Conservation (phyloP, 1,140 invertebrate genomes). For the Ericerus pela region DNA sequence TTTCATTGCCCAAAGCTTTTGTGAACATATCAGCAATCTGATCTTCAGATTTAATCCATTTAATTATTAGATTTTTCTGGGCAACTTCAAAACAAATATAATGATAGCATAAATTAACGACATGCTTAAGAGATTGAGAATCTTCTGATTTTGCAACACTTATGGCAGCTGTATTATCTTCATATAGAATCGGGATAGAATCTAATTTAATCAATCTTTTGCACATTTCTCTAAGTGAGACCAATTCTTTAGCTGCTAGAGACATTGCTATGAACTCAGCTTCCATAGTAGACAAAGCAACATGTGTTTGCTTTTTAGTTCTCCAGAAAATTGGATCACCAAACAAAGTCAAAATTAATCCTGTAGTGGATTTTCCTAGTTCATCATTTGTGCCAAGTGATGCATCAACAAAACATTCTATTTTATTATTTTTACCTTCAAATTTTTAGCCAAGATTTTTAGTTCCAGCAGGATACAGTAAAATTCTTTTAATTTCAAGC, state of each 20-base stretch:
- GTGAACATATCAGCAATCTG: neutral
- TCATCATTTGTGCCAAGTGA: constrained; percentile 20
- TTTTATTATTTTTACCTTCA: constrained; percentile 13
- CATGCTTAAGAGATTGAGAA: neutral
- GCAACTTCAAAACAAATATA: neutral
- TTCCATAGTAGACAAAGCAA: constrained; percentile 28
- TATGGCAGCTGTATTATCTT: neutral
- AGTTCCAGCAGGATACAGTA: no score
- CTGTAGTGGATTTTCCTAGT: constrained; percentile 20
- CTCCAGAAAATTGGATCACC: no score
- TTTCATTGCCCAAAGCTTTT: neutral
- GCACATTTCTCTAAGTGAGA: constrained; percentile 23
- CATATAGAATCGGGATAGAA: neutral
- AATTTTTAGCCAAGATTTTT: no score
- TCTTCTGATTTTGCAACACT: neutral
- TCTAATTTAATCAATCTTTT: neutral
- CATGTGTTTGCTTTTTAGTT: constrained; percentile 25
- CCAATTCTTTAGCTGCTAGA: constrained; percentile 22
- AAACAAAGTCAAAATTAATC: constrained; percentile 20
- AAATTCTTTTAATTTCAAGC: neutral
- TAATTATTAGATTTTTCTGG: neutral
- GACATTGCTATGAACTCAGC: constrained; percentile 29
- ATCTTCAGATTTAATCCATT: neutral
- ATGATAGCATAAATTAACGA: neutral
- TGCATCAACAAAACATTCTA: constrained; percentile 19